phyloP scores from a whole-genome alignment of 2,888 invertebrate species.

The Agelastica alni region DNA sequence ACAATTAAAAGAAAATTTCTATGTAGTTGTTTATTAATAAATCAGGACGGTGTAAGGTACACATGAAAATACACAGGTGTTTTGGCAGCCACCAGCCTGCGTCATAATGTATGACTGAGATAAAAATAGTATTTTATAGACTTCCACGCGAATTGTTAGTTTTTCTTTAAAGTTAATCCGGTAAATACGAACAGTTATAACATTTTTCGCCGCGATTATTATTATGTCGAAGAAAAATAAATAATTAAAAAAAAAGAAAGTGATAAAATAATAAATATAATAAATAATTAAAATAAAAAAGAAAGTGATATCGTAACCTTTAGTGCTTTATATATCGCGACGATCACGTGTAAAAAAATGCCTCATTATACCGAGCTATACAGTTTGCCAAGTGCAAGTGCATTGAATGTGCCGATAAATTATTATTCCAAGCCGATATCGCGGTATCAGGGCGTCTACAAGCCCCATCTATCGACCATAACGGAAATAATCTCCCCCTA shows the following conservation, averaged over 20 bases:
- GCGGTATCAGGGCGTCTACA: conserved; percentile 59
- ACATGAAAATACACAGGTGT: too few species aligned
- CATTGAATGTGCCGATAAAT: conserved; percentile 6
- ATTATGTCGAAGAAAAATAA: neutral
- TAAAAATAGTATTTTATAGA: conserved; percentile 23
- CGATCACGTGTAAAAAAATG: conserved; percentile 16
- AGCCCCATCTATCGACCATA: conserved; percentile 76
- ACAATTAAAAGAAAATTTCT: too few species aligned
- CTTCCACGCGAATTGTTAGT: conserved; percentile 21
- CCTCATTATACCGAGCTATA: conserved; percentile 15
- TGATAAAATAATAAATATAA: too few species aligned
- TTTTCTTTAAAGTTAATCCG: conserved; percentile 12
- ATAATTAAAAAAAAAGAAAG: conserved; percentile 6
- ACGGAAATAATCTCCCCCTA: conserved; percentile 63
- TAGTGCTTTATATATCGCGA: conserved; percentile 7
- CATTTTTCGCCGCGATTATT: neutral
- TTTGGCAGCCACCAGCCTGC: conserved; percentile 22
- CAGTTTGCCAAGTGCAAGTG: conserved; percentile 18
- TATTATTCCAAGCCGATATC: conserved; percentile 44
- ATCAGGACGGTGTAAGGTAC: too few species aligned
- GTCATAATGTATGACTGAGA: conserved; percentile 16
- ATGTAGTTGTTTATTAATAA: too few species aligned
- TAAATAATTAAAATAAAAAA: too few species aligned
- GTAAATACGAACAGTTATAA: conserved; percentile 11
- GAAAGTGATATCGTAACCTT: too few species aligned